phyloP scores from a whole-genome alignment of 2,888 invertebrate species.

The Eupithecia abbreviata region DNA sequence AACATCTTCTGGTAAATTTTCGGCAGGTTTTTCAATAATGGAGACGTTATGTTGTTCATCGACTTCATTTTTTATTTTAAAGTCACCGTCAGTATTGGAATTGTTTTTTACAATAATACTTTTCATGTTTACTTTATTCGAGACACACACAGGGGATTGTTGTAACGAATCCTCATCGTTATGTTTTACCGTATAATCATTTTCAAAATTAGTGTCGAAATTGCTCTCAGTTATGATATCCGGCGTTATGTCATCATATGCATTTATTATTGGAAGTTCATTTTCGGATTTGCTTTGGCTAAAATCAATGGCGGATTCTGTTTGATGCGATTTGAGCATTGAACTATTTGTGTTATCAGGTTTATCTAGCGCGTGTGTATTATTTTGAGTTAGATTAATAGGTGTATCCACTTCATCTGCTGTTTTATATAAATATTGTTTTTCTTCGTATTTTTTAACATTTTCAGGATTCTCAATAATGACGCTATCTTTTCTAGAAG shows the following conservation, averaged over 20 bases:
- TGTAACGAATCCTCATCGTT: background rate
- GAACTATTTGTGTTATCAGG: constrained; percentile 19
- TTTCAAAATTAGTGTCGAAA: background rate
- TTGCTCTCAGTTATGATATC: constrained; percentile 9
- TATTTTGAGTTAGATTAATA: constrained; percentile 57
- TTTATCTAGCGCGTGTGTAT: constrained; percentile 27
- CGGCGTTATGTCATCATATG: constrained; percentile 32
- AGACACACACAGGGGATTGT: background rate
- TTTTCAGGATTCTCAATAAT: constrained; percentile 80
- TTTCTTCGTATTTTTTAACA: constrained; percentile 56
- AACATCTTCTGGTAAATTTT: background rate
- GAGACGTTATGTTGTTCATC: background rate
- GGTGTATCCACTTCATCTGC: constrained; percentile 33
- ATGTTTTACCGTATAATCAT: background rate
- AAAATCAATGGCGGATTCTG: constrained; percentile 67
- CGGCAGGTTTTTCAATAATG: constrained; percentile 4
- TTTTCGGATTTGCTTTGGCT: constrained; percentile 60
- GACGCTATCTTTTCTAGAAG: constrained; percentile 73
- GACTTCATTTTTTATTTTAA: constrained; percentile 14
- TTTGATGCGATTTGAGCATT: constrained; percentile 33
- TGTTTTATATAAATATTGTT: constrained; percentile 40
- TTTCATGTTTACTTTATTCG: background rate
- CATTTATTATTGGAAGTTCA: constrained; percentile 35
- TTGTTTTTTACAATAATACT: constrained; percentile 24
- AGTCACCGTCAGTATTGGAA: background rate